These are phyloP conservation scores for Ditula angustiorana DNA, from an alignment of 2,888 invertebrate genomes.

Conservation along the genomic window DNA sequence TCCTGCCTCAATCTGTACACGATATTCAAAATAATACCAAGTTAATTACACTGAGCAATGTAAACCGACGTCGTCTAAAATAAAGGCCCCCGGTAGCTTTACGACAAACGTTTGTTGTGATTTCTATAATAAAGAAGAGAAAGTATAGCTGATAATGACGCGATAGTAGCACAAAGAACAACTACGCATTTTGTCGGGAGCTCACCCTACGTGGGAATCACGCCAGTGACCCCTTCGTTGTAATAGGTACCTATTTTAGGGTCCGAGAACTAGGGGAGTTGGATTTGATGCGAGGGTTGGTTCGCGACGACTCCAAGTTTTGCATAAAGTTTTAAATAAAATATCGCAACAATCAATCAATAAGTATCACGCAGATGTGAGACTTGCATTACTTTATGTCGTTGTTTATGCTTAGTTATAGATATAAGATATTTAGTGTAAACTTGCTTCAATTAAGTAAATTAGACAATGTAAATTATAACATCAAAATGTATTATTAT, in stretches of 20 bases:
- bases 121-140: slow-evolving; percentile 28
- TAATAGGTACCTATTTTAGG: slow-evolving; percentile 44
- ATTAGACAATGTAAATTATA: no score
- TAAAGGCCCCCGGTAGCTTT: not conserved
- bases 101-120: slow-evolving; percentile 12
- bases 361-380: not conserved
- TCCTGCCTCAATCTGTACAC: not conserved
- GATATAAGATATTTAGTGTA: no score
- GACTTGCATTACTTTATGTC: no score
- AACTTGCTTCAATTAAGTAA: no score
- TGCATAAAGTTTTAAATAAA: slow-evolving; percentile 25
- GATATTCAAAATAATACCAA: not conserved
- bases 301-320: slow-evolving; percentile 26
- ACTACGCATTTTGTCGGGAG: slow-evolving; percentile 38
- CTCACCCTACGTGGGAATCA: slow-evolving; percentile 41
- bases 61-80: not conserved
- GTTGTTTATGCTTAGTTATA: no score
- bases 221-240: slow-evolving; percentile 42
- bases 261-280: slow-evolving; percentile 42
- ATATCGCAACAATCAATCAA: not conserved
- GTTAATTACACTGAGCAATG: not conserved
- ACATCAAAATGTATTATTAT: no score
- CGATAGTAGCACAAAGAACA: slow-evolving; percentile 41
- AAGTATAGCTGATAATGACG: slow-evolving; percentile 34
- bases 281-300: slow-evolving; percentile 40